These are phyloP conservation scores for Martes flavigula DNA, from an alignment of 2,797 vertebrate species.

Conservation along the genomic window DNA sequence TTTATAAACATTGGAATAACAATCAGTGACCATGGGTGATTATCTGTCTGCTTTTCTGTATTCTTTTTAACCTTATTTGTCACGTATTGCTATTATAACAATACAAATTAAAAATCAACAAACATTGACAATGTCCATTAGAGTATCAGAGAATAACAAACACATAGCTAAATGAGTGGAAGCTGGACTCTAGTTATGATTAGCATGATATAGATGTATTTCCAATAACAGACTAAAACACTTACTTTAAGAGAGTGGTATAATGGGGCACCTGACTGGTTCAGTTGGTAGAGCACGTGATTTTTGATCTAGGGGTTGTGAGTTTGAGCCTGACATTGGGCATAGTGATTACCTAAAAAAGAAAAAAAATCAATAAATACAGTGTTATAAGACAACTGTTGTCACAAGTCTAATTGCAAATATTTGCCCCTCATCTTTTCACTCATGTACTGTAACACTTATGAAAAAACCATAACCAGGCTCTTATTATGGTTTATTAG, in stretches of 20 bases:
- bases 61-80: background rate
- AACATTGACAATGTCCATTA: background rate
- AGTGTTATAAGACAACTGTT: background rate
- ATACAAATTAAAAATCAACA: slow-evolving; percentile 33
- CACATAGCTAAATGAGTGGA: background rate
- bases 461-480: slow-evolving; percentile 50
- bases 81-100: background rate
- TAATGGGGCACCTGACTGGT: background rate
- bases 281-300: background rate
- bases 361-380: background rate
- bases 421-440: slow-evolving; percentile 56
- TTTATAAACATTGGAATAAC: background rate
- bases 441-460: slow-evolving; percentile 25
- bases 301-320: background rate
- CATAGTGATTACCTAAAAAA: background rate
- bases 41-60: slow-evolving; percentile 29
- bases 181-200: background rate
- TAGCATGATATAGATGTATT: background rate
- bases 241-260: background rate
- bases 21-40: background rate
- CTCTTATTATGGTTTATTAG: slow-evolving; percentile 62
- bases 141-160: background rate
- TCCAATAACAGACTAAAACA: background rate
- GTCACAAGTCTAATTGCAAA: background rate
- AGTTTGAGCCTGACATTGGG: background rate